phyloP scores from a whole-genome alignment of 2,888 invertebrate species.

The Pandemis cinnamomeana region DNA sequence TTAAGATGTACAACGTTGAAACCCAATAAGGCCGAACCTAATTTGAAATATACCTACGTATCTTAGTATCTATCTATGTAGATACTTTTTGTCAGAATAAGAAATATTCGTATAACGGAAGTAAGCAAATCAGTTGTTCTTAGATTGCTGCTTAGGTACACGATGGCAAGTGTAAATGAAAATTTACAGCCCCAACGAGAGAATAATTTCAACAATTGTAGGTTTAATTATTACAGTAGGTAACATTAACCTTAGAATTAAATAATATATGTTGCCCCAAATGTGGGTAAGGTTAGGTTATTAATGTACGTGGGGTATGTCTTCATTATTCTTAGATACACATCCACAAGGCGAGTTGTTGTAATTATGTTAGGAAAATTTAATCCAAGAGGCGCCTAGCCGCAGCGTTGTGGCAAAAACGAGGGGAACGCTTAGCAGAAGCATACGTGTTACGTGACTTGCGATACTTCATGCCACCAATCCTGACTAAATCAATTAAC shows the following conservation, averaged over 20 bases:
- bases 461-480: neutral
- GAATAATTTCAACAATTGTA: slow-evolving; percentile 16
- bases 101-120: neutral
- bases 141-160: slow-evolving; percentile 1
- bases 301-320: slow-evolving; percentile 41
- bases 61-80: too few species aligned
- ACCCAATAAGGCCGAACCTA: too few species aligned
- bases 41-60: too few species aligned
- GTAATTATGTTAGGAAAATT: slow-evolving; percentile 74
- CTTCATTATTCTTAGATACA: slow-evolving; percentile 50
- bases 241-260: slow-evolving; percentile 26
- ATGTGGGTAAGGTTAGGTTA: slow-evolving; percentile 19
- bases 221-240: slow-evolving; percentile 19
- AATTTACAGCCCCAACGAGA: neutral
- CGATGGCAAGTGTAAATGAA: neutral
- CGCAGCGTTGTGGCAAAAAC: slow-evolving; percentile 60
- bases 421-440: slow-evolving; percentile 25
- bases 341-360: slow-evolving; percentile 54
- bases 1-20: too few species aligned
- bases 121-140: neutral
- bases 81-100: neutral
- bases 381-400: slow-evolving; percentile 60
- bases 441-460: neutral
- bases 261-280: slow-evolving; percentile 25
- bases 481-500: slow-evolving; percentile 10